Evolutionary conservation across 1,140 invertebrate species (phyloP), one percentile per base, ranked within the genome.

Genomic region (Heliconius nattereri): DNA sequence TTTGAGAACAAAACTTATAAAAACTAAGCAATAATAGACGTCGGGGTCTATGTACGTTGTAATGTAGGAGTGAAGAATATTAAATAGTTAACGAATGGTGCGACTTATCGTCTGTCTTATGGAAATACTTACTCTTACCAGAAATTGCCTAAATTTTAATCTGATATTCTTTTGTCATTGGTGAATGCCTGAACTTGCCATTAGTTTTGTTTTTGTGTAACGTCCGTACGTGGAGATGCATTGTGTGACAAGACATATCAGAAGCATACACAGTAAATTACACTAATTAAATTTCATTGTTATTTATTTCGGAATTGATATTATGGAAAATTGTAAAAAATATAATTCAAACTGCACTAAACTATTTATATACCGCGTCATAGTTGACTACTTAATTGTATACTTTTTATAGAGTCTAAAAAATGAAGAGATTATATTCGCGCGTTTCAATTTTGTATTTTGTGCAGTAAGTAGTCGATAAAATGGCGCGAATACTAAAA

Each of bases 1-100:
- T 94, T 94, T 94, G 90, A 84, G 84, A 88, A 84, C 91, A 91
- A 93, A 94, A 94, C 92, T 94, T 94, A 90, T 94, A 94, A 94
- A 94, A 94, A 93, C 86, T 94, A 94, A 94, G 93, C 93, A 94
- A 94, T 94, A 94, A 94, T 94, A 94, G 93, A 87, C 93, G 85
- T 85, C 86, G 89, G 83, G 81, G 92, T 93, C 93, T 94, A 93
- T 94, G 91, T 94, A 92, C 87, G 89, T 94, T 94, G 89, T 94
- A 93, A 91, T 82, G 90, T 93, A 92, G 91, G 86, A 89, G 86
- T 90, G 90, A 90, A 76, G 91, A 89, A 85, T 89, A 89, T 85
- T 81, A 86, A 90, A 89, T 88, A 92, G 84, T 82, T 80, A 89
- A 93, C 92, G 89, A 94, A 94, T 93, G 93, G 92, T 94, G 93